Evolutionary conservation across 2,797 vertebrate genomes (phyloP).

Genomic region (Xyrichtys novacula): DNA sequence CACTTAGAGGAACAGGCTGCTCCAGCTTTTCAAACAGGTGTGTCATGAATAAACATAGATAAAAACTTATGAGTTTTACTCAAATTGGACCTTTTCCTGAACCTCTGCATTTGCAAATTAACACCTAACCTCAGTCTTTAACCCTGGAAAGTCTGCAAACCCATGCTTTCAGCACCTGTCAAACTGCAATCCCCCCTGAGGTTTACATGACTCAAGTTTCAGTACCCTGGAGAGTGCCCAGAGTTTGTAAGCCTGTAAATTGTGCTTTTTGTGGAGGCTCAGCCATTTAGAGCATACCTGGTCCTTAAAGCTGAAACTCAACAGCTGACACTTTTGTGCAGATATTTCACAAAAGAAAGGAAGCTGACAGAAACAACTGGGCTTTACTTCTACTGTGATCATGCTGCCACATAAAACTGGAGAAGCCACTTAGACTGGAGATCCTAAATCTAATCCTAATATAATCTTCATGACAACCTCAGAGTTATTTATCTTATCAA

Average conservation of each 20-base stretch:
- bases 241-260: not conserved
- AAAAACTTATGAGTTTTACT: not conserved
- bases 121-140: not conserved
- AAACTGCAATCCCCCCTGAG: not conserved
- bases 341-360: too few relatives aligned
- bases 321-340: too few relatives aligned
- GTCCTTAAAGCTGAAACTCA: too few relatives aligned
- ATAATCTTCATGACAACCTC: too few relatives aligned
- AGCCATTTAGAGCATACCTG: not conserved
- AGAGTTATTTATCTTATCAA: too few relatives aligned
- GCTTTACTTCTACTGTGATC: too few relatives aligned
- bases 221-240: not conserved
- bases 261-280: not conserved
- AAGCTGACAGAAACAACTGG: too few relatives aligned
- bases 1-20: constrained; percentile 24
- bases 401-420: too few relatives aligned
- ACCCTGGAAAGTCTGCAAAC: not conserved
- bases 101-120: not conserved
- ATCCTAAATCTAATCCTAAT: too few relatives aligned
- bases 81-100: not conserved
- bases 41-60: not conserved
- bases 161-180: not conserved
- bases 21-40: constrained; percentile 6
- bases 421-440: too few relatives aligned
- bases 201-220: not conserved